phyloP scores from a whole-genome alignment of 2,113 vertebrate species.

The Nettapus auritus region DNA sequence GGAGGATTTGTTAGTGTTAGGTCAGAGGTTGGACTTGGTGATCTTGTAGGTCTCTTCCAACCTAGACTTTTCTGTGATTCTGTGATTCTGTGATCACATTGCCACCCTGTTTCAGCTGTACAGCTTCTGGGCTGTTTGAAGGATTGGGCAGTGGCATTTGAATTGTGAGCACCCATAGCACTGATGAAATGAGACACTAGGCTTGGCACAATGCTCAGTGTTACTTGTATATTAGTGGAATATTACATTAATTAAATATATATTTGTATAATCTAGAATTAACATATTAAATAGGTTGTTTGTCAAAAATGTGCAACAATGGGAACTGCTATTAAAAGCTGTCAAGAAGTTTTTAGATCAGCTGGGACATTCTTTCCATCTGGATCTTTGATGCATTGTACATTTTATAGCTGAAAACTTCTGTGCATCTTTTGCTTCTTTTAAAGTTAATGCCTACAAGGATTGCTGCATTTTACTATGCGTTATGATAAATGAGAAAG shows the following conservation, averaged over 20 bases:
- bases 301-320: background rate
- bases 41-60: too few species aligned
- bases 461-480: background rate
- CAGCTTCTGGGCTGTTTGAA: background rate
- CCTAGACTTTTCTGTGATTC: too few species aligned
- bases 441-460: background rate
- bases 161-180: background rate
- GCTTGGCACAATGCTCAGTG: background rate
- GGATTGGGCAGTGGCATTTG: background rate
- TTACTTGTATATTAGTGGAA: background rate
- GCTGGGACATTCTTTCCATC: background rate
- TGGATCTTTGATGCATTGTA: background rate
- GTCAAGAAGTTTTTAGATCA: background rate
- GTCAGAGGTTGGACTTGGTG: too few species aligned
- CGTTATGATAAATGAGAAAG: background rate
- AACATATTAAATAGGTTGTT: background rate
- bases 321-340: background rate
- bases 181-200: background rate
- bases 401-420: background rate
- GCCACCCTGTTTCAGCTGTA: background rate
- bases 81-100: too few species aligned
- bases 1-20: too few species aligned
- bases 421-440: background rate
- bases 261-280: background rate
- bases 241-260: background rate